A percentile compares a stretch with the other conserved stretches of the same genome.
Conservation (phyloP, 92 coral and sea anemone species). For the Plumapathes pennacea region DNA sequence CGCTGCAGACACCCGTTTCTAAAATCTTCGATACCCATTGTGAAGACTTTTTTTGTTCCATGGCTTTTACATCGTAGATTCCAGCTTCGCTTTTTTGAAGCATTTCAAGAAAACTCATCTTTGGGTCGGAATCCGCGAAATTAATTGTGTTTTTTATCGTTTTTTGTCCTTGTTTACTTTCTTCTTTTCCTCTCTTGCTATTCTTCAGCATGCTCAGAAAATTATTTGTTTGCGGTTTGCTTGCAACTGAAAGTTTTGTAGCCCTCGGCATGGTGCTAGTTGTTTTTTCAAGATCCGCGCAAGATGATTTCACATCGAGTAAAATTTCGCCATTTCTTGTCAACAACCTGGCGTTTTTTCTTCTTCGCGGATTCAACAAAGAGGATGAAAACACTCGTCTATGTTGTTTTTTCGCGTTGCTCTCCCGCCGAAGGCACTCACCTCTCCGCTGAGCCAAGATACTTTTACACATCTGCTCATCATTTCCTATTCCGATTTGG, state of each 20-base stretch:
- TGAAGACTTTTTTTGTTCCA: constrained; percentile 40
- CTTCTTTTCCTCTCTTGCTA: not conserved
- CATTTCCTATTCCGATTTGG: not conserved
- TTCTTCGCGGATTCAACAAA: not conserved
- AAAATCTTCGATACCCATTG: constrained; percentile 60
- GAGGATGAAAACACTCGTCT: no score
- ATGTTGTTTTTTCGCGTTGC: no score
- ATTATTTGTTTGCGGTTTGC: not conserved
- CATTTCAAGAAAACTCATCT: constrained; percentile 68
- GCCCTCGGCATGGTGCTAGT: no score
- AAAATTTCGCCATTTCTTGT: no score
- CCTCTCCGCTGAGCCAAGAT: no score
- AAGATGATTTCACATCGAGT: no score
- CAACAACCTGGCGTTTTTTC: not conserved
- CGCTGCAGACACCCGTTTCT: constrained; percentile 51
- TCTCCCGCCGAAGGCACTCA: no score
- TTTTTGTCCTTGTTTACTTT: not conserved
- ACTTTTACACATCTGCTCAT: not conserved
- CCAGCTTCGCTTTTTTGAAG: constrained; percentile 63
- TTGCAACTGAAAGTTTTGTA: not conserved
- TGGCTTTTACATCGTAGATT: constrained; percentile 56
- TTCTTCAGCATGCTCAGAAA: not conserved
- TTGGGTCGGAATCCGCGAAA: constrained; percentile 1
- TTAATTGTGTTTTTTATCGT: not conserved
- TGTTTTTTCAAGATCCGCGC: not conserved